Evolutionary conservation across 2,113 vertebrate species (phyloP).

Genomic region (Stegastes partitus): DNA sequence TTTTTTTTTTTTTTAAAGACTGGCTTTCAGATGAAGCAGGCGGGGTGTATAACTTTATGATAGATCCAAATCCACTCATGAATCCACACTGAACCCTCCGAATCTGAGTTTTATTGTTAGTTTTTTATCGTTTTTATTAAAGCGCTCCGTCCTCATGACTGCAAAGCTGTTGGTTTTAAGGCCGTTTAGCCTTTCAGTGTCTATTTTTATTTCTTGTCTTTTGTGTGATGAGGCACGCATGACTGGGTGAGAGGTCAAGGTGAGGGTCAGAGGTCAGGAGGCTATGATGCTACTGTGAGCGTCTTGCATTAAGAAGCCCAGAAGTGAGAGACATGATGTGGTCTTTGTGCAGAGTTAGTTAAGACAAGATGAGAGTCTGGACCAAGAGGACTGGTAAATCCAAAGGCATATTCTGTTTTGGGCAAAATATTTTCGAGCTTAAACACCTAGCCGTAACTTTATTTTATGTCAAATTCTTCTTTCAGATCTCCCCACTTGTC

Average conservation of each 20-base stretch:
- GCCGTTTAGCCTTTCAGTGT: conserved; percentile 6
- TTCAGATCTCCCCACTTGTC: conserved; percentile 1
- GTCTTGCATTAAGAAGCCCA: conserved; percentile 31
- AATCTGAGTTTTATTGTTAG: conserved; percentile 38
- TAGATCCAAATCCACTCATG: not conserved
- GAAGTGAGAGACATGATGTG: conserved; percentile 24
- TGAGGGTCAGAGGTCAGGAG: conserved; percentile 45
- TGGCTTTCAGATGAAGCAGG: conserved; percentile 14
- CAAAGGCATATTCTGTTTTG: not conserved
- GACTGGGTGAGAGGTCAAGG: conserved; percentile 33
- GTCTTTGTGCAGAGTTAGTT: conserved; percentile 26
- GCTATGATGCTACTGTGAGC: conserved; percentile 55
- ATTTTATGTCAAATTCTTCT: conserved; percentile 5
- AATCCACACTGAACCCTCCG: conserved; percentile 24
- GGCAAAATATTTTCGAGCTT: not conserved
- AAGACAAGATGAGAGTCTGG: not conserved
- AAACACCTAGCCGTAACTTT: not conserved
- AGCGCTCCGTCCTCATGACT: not conserved
- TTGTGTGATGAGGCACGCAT: conserved; percentile 14
- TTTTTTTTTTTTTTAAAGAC: too few species aligned
- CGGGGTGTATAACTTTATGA: not conserved
- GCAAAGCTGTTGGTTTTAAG: conserved; percentile 30
- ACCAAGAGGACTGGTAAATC: not conserved
- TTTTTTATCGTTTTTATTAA: conserved; percentile 27
- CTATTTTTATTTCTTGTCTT: conserved; percentile 7